A percentile compares a stretch with the other conserved stretches of the same genome.
phyloP scores from a whole-genome alignment of 2,113 vertebrate species.

The Chaetodon trifascialis region DNA sequence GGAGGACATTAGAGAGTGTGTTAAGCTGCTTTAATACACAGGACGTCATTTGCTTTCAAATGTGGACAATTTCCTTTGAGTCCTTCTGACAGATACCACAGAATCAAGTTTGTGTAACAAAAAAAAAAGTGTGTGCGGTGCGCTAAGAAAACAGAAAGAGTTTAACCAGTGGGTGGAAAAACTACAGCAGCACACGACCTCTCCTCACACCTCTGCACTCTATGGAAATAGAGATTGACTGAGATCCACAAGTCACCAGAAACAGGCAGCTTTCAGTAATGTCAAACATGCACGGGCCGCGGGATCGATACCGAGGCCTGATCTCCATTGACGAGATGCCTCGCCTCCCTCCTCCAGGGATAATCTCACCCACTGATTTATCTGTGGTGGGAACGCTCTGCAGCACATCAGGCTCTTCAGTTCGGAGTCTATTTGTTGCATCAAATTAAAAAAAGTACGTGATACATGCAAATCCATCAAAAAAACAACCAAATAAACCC shows the following conservation, averaged over 20 bases:
- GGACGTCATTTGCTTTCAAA: constrained; percentile 28
- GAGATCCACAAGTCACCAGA: constrained; percentile 50
- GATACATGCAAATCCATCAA: background rate
- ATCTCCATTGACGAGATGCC: constrained; percentile 82
- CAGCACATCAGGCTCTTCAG: constrained; percentile 36
- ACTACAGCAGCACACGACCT: constrained; percentile 29
- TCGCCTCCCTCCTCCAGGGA: constrained; percentile 56
- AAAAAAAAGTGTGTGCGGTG: constrained; percentile 6
- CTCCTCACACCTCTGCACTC: constrained; percentile 44
- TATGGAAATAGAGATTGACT: constrained; percentile 65
- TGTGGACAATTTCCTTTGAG: constrained; percentile 33
- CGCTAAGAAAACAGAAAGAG: constrained; percentile 5
- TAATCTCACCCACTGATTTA: constrained; percentile 80
- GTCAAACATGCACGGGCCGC: constrained; percentile 72
- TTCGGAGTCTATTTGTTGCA: constrained; percentile 13
- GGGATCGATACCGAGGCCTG: constrained; percentile 79
- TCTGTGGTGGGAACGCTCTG: constrained; percentile 65
- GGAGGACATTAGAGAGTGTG: constrained; percentile 28
- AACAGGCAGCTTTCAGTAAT: constrained; percentile 66
- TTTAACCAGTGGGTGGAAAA: constrained; percentile 31
- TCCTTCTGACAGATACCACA: constrained; percentile 34
- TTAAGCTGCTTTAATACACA: constrained; percentile 31
- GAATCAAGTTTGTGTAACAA: constrained; percentile 8
- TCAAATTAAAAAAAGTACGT: constrained; percentile 1
- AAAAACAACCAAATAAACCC: no score